These are phyloP conservation scores for Pentamera pediparva DNA, from an alignment of 53 echinoderm and acorn worm species.

Conservation along the genomic window DNA sequence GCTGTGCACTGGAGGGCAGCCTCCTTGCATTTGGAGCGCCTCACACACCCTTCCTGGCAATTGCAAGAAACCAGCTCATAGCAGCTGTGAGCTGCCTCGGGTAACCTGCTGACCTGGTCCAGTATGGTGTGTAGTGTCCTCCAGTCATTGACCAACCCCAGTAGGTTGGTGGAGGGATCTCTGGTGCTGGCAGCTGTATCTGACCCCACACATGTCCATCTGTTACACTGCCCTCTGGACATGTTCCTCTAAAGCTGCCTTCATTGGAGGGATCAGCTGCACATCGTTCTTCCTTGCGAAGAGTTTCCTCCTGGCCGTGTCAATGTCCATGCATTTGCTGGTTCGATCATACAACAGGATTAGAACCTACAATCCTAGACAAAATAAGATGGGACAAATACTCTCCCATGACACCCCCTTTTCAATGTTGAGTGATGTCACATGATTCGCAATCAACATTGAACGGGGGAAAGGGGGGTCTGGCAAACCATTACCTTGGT, in stretches of 20 bases:
- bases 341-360: constrained; percentile 40
- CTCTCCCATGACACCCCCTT: too few species aligned
- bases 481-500: too few species aligned
- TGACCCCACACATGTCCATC: constrained; percentile 35
- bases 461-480: too few species aligned
- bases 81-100: constrained; percentile 17
- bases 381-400: too few species aligned
- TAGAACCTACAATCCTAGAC: too few species aligned
- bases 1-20: constrained; percentile 8
- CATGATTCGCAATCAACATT: too few species aligned
- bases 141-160: constrained; percentile 13
- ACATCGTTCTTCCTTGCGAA: constrained; percentile 35
- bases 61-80: constrained; percentile 18
- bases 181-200: constrained; percentile 2
- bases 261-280: constrained; percentile 37
- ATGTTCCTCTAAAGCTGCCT: constrained; percentile 39
- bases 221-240: constrained; percentile 38
- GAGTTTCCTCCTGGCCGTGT: constrained; percentile 18
- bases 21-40: constrained; percentile 10
- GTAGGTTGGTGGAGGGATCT: constrained; percentile 22
- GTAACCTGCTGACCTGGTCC: background rate
- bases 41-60: constrained; percentile 20
- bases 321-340: background rate
- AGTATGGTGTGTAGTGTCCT: constrained; percentile 13
- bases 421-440: too few species aligned